phyloP scores from a whole-genome alignment of 2,888 invertebrate genomes.

The Eupithecia subumbrata region DNA sequence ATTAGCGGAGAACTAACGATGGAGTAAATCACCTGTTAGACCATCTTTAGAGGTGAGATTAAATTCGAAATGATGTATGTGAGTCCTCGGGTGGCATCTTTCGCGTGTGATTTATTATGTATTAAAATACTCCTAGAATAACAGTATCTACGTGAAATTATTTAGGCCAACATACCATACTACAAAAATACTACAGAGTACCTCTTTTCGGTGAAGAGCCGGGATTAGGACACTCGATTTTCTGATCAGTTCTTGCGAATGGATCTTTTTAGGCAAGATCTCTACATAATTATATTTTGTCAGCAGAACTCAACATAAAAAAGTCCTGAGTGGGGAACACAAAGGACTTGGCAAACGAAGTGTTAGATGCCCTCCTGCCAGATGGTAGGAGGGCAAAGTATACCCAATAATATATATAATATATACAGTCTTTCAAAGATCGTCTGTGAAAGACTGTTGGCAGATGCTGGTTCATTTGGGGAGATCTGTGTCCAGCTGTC shows the following conservation, averaged over 20 bases:
- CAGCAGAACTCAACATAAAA: neutral
- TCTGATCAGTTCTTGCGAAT: neutral
- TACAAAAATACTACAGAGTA: neutral
- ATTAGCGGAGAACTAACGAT: constrained; percentile 74
- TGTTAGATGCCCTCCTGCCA: too few relatives aligned
- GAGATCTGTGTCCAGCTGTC: neutral
- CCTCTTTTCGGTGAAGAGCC: neutral
- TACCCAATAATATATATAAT: too few relatives aligned
- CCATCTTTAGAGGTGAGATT: constrained; percentile 64
- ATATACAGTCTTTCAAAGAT: too few relatives aligned
- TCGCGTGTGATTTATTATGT: constrained; percentile 24
- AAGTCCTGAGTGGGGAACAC: neutral
- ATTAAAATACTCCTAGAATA: constrained; percentile 3
- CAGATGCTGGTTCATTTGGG: too few relatives aligned
- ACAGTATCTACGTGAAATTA: constrained; percentile 4
- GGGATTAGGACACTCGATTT: neutral
- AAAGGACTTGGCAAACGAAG: neutral
- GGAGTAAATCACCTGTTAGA: constrained; percentile 76
- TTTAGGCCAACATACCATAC: neutral
- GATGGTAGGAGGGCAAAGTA: too few relatives aligned
- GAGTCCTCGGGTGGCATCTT: constrained; percentile 43
- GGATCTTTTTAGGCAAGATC: neutral
- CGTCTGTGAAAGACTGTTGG: too few relatives aligned
- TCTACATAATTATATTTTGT: neutral
- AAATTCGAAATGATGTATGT: constrained; percentile 63